phyloP scores from a whole-genome alignment of 2,797 vertebrate species.

The Manis pentadactyla region DNA sequence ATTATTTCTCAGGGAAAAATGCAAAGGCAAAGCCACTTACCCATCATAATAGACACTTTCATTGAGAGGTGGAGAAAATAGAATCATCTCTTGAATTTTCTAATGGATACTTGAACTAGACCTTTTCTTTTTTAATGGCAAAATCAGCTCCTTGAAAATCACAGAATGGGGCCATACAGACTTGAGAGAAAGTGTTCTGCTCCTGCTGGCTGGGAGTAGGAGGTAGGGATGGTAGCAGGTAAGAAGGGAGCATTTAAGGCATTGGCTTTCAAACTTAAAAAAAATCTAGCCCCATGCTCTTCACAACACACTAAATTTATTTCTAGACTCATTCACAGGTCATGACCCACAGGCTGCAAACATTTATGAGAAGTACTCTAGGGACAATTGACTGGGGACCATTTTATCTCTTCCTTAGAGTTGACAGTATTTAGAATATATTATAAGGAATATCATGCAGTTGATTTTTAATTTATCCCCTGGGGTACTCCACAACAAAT shows the following conservation, averaged over 20 bases:
- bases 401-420: constrained; percentile 7
- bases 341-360: constrained; percentile 21
- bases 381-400: not conserved
- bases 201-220: not conserved
- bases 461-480: constrained; percentile 27
- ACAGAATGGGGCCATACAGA: not conserved
- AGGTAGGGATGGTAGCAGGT: not conserved
- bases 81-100: constrained; percentile 36
- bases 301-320: constrained; percentile 24
- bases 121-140: not conserved
- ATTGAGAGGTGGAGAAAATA: not conserved
- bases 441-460: not conserved
- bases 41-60: not conserved
- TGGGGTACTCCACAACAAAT: not conserved
- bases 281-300: not conserved
- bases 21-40: constrained; percentile 9
- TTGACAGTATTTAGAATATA: not conserved
- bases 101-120: constrained; percentile 22
- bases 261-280: not conserved
- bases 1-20: not conserved
- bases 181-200: not conserved
- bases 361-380: not conserved
- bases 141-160: constrained; percentile 63
- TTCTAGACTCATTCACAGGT: not conserved
- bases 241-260: not conserved